Evolutionary conservation across 2,797 vertebrate genomes (phyloP), one percentile per base, ranked within the genome.

Genomic region (Bryconaethiops microstoma): DNA sequence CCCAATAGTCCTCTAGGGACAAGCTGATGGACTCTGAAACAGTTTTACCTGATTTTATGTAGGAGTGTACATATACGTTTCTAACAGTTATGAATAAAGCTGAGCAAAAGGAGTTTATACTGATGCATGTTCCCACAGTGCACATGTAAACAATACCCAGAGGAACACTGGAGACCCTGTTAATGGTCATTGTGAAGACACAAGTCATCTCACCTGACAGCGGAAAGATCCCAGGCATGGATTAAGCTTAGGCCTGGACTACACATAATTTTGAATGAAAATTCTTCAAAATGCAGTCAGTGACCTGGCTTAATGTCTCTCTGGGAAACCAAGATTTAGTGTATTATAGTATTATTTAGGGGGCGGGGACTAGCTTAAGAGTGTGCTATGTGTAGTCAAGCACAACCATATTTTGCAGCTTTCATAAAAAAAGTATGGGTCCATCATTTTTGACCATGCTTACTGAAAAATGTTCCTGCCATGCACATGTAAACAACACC

Each of bases 121-220:
- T 10, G 42, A 42, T 4, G 8, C 4, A 50, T 8, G 12, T 8
- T 54, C 7, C 25, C 17, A 6, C 50, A 55, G 16, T 29, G 50
- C 25, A 55, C 4, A 13, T 52, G 69, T 16, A 19, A 29, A 54
- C 7, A 72, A 54, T 23, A 16, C 68, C 48, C 45, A 50, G 68
- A 50, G 68, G 42, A 50, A 23, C 12, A 71, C 50, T 55, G 48
- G 23, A 72, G 21, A 50, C 23, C 9, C 69, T 17, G 50, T 54
- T 72, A 72, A 55, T 35, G 25, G 69, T 54, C 69, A 54, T 52
- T 21, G 13, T 21, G 8, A 67, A 35, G 69, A 8, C 23, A 72
- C 45, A 52, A 72, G 23, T 55, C 50, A 71, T 48, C 48, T 29
- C 54, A 71, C 69, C 13, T 72, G 69, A 35, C 45, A 72, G 69